Evolutionary conservation across 2,888 invertebrate genomes (phyloP), one percentile per base, ranked within the genome.

Genomic region (Agrotis exclamationis): DNA sequence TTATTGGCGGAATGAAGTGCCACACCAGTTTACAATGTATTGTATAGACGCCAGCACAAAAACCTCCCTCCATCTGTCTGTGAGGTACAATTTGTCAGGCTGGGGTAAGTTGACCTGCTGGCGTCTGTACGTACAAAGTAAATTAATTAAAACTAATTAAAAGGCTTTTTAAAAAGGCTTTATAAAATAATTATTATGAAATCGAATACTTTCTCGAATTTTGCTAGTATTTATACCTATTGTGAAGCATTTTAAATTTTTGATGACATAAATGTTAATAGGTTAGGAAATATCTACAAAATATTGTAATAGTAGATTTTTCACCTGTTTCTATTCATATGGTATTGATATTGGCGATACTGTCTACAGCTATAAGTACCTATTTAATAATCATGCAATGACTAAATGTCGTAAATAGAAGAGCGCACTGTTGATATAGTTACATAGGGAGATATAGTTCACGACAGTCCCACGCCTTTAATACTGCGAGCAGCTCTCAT

Each of bases 391-490:
- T 58, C 22, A 60, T 70, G 28, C 24, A 44, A n/a, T 33, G 4
- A 33, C n/a, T 14, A 33, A 39, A 39, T 14, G 5, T 22, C 13
- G 24, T 76, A 60, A 60, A 53, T 9, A 24, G 3, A 58, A 62
- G 51, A 68, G 78, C 80, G 90, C 91, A 91, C 89, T 89, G 88
- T 91, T 92, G 90, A 84, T 22, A 13, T 80, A 75, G 59, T 57
- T 72, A 51, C 54, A 50, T 50, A n/a, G 57, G 67, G 18, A 20
- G 13, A n/a, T 20, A 48, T 51, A 24, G 48, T 47, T 22, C 39
- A 39, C 39, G 9, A 39, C 39, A 9, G 39, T 39, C 11, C 33
- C 33, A 7, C 33, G 7, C 28, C 28, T 7, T 0, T 7, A 33
- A 6, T 33, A 33, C 33, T 33, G 33, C 33, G 33, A 33, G 33